phyloP scores from a whole-genome alignment of 1,140 invertebrate genomes.

The Macrosteles quadrilineatus region DNA sequence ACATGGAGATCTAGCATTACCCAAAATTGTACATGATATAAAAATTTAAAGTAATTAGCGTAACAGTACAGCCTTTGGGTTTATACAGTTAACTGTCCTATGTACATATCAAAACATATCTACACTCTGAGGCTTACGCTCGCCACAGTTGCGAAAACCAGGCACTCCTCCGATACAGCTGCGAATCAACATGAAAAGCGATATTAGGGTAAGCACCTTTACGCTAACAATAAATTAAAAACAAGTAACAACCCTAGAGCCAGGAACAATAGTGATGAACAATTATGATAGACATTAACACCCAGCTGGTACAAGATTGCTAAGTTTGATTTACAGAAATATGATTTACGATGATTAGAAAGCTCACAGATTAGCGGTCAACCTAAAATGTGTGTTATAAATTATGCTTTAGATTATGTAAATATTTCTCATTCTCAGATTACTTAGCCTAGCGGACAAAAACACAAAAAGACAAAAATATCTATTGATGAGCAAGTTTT shows the following conservation, averaged over 20 bases:
- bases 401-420: too few species aligned
- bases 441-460: too few species aligned
- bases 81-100: constrained; percentile 13
- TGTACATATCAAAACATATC: constrained; percentile 24
- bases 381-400: too few species aligned
- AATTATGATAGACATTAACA: not conserved
- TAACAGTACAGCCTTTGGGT: not conserved
- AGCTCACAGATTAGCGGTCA: too few species aligned
- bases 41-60: constrained; percentile 3
- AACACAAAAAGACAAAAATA: too few species aligned
- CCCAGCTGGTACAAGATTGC: not conserved
- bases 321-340: too few species aligned
- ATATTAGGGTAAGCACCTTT: not conserved
- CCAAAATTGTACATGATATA: not conserved
- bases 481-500: too few species aligned
- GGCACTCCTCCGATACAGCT: not conserved
- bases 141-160: not conserved
- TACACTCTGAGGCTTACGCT: not conserved
- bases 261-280: not conserved
- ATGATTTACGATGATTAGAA: too few species aligned
- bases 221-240: not conserved
- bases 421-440: too few species aligned
- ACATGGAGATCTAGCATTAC: constrained; percentile 12
- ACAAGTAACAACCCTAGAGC: not conserved
- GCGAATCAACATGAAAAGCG: not conserved